Percentiles rank a stretch among this genome's conserved stretches.
phyloP scores from a whole-genome alignment of 2,797 vertebrate genomes.

The Allobates femoralis region DNA sequence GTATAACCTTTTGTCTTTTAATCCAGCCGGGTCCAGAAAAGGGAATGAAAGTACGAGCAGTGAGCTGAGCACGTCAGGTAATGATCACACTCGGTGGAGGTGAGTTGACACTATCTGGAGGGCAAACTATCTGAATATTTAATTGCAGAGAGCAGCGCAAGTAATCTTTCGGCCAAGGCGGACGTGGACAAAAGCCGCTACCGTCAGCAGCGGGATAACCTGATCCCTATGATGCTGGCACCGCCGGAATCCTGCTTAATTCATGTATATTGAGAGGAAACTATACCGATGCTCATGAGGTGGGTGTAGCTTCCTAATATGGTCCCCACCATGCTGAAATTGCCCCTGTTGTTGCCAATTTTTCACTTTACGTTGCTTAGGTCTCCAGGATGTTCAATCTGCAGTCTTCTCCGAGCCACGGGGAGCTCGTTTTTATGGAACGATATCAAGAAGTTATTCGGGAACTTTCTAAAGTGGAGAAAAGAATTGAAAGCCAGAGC shows the following conservation, averaged over 20 bases:
- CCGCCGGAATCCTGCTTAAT: conserved; percentile 92
- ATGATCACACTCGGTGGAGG: neutral
- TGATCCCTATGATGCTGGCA: conserved; percentile 93
- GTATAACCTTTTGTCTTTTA: neutral
- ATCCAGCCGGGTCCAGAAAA: conserved; percentile 7
- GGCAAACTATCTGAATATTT: neutral
- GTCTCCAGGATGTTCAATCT: conserved; percentile 89
- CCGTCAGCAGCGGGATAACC: conserved; percentile 72
- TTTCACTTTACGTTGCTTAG: conserved; percentile 70
- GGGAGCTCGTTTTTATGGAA: conserved; percentile 93
- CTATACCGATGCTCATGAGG: conserved; percentile 94
- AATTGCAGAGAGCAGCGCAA: conserved; percentile 82
- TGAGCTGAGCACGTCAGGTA: conserved; percentile 90
- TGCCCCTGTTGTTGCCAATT: no score
- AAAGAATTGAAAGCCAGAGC: conserved; percentile 89
- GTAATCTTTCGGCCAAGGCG: conserved; percentile 66
- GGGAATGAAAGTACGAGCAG: conserved; percentile 80
- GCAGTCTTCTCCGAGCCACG: conserved; percentile 80
- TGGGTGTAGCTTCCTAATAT: conserved; percentile 65
- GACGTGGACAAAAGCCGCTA: conserved; percentile 66
- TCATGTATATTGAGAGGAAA: conserved; percentile 92
- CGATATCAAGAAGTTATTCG: conserved; percentile 86
- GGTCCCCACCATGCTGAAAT: no score
- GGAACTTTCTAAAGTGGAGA: conserved; percentile 89
- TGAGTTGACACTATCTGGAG: neutral